Evolutionary conservation across 1,140 invertebrate genomes (phyloP).

Genomic region (Epicauta chinensis): DNA sequence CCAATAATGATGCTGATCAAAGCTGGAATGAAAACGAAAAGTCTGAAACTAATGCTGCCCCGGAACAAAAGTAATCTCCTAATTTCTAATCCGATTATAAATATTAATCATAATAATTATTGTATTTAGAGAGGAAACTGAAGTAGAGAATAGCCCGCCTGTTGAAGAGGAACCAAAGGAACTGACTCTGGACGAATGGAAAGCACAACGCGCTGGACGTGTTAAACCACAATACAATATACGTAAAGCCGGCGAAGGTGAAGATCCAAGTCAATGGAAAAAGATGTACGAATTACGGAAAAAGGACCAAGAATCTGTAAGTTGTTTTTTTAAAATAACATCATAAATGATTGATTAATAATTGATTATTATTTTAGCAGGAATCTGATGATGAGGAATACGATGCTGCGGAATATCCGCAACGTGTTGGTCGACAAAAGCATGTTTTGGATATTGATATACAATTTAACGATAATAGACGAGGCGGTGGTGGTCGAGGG

Average conservation of each 20-base stretch:
- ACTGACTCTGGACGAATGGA: conserved; percentile 85
- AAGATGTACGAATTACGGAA: conserved; percentile 81
- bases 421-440: conserved; percentile 81
- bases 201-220: conserved; percentile 65
- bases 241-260: conserved; percentile 87
- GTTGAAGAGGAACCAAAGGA: conserved; percentile 72
- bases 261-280: conserved; percentile 86
- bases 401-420: conserved; percentile 74
- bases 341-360: not conserved
- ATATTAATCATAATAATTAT: not conserved
- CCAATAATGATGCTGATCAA: conserved; percentile 31
- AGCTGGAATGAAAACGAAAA: conserved; percentile 46
- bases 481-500: conserved; percentile 59
- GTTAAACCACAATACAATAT: conserved; percentile 81
- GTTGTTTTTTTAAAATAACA: not conserved
- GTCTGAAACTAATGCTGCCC: conserved; percentile 41
- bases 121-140: conserved; percentile 39
- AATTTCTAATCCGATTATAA: conserved; percentile 7
- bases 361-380: conserved; percentile 15
- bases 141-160: conserved; percentile 47
- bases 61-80: conserved; percentile 33
- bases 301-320: conserved; percentile 59
- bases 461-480: conserved; percentile 76
- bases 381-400: conserved; percentile 59
- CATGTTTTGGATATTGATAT: conserved; percentile 84